A percentile compares a stretch with the other conserved stretches of the same genome.
Evolutionary conservation across 2,888 invertebrate genomes (phyloP).

Genomic region (Diloba caeruleocephala): DNA sequence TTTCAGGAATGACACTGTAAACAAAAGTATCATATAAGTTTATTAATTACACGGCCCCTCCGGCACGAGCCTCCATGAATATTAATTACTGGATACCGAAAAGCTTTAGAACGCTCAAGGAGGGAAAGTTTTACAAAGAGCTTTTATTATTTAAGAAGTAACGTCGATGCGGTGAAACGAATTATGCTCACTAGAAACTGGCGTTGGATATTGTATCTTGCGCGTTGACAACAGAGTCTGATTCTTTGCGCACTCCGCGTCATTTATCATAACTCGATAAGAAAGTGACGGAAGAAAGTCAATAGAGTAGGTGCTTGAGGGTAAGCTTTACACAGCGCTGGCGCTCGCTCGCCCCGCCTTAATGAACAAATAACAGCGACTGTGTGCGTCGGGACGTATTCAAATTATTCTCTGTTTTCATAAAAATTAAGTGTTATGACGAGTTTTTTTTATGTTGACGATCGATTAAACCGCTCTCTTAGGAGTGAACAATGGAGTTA

Average conservation of each 20-base stretch:
- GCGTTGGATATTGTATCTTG: slow-evolving; percentile 61
- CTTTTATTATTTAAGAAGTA: slow-evolving; percentile 89
- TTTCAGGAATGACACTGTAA: slow-evolving; percentile 87
- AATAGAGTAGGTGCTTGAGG: slow-evolving; percentile 86
- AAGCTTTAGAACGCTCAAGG: slow-evolving; percentile 88
- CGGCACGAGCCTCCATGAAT: slow-evolving; percentile 87
- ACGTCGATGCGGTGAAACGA: slow-evolving; percentile 83
- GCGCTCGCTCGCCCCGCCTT: slow-evolving; percentile 72
- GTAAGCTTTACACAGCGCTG: slow-evolving; percentile 77
- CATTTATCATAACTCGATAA: slow-evolving; percentile 87
- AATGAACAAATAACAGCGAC: slow-evolving; percentile 73
- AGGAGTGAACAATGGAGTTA: slow-evolving; percentile 41
- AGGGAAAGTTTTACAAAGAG: slow-evolving; percentile 89
- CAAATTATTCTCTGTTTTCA: slow-evolving; percentile 59
- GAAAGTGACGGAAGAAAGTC: slow-evolving; percentile 88
- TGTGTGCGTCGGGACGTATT: slow-evolving; percentile 58
- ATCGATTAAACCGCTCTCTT: slow-evolving; percentile 45
- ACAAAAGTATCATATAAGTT: slow-evolving; percentile 90
- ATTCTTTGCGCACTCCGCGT: slow-evolving; percentile 56
- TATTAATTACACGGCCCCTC: slow-evolving; percentile 89
- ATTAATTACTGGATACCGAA: slow-evolving; percentile 89
- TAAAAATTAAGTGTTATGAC: slow-evolving; percentile 60
- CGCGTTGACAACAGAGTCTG: slow-evolving; percentile 53
- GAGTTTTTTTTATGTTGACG: slow-evolving; percentile 49
- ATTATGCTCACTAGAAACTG: slow-evolving; percentile 72